phyloP scores from a whole-genome alignment of 2,797 vertebrate genomes.

The Taenioides sp. region DNA sequence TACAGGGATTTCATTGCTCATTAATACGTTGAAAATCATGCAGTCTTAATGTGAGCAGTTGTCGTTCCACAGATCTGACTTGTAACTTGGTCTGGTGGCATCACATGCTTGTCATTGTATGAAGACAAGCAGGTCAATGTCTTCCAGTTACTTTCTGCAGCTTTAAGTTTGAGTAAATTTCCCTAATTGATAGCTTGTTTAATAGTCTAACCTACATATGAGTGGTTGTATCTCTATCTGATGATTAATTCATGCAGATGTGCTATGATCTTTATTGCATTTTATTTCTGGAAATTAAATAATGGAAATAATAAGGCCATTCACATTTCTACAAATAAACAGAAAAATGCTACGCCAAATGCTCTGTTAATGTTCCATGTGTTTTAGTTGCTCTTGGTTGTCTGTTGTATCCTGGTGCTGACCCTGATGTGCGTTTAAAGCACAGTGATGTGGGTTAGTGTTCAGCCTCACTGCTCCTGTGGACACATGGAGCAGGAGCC shows the following conservation, averaged over 20 bases:
- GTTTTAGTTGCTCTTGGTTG: conserved; percentile 3
- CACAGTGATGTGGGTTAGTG: conserved; percentile 39
- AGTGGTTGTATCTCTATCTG: no score
- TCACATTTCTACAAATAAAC: no score
- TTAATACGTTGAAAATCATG: neutral
- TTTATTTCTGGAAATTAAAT: no score
- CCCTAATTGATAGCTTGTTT: no score
- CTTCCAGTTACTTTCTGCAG: no score
- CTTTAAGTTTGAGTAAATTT: no score
- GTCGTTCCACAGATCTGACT: neutral
- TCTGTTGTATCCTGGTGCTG: conserved; percentile 30
- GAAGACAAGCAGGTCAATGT: no score
- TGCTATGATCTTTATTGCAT: no score
- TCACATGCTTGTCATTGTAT: no score
- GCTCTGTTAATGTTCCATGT: neutral
- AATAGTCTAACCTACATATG: no score
- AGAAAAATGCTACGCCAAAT: neutral
- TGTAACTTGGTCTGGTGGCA: neutral
- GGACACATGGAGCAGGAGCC: conserved; percentile 49
- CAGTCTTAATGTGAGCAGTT: neutral
- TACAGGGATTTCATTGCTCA: neutral
- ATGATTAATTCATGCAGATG: no score
- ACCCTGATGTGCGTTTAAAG: conserved; percentile 50
- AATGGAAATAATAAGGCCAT: neutral
- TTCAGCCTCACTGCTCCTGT: conserved; percentile 43